These are phyloP conservation scores for Mus minutoides DNA, from an alignment of 2,797 vertebrate species.

Conservation along the genomic window DNA sequence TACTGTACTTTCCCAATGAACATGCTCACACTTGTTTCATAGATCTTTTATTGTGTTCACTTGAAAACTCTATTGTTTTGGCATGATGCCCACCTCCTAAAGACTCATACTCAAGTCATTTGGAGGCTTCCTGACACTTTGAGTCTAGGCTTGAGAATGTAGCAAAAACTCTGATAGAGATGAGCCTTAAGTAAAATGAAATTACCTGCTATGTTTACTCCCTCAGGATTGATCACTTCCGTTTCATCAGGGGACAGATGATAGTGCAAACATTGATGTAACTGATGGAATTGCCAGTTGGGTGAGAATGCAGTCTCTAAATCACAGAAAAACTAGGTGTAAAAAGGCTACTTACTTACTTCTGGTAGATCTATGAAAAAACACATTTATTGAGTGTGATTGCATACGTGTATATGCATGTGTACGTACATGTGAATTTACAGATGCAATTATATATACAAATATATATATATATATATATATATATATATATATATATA, in stretches of 20 bases:
- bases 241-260: not conserved
- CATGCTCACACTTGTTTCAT: not conserved
- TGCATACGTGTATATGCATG: not conserved
- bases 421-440: not conserved
- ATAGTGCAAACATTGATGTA: not conserved
- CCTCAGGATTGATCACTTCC: not conserved
- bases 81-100: not conserved
- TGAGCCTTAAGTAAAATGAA: not conserved
- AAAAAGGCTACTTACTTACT: not conserved
- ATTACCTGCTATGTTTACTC: not conserved
- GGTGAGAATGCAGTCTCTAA: not conserved
- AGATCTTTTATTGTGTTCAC: not conserved
- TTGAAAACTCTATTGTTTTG: not conserved
- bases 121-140: not conserved
- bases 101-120: not conserved
- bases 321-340: too few species aligned
- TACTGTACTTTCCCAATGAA: not conserved
- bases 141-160: not conserved
- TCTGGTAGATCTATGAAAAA: too few species aligned
- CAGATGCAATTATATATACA: not conserved
- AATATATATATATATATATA: too few species aligned
- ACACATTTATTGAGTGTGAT: not conserved
- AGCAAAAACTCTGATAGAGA: not conserved
- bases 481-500: too few species aligned
- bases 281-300: rapidly evolving